A percentile compares a stretch with the other conserved stretches of the same genome.
Conservation (phyloP, 53 echinoderm and acorn worm genomes). For the Holothuria scabra region DNA sequence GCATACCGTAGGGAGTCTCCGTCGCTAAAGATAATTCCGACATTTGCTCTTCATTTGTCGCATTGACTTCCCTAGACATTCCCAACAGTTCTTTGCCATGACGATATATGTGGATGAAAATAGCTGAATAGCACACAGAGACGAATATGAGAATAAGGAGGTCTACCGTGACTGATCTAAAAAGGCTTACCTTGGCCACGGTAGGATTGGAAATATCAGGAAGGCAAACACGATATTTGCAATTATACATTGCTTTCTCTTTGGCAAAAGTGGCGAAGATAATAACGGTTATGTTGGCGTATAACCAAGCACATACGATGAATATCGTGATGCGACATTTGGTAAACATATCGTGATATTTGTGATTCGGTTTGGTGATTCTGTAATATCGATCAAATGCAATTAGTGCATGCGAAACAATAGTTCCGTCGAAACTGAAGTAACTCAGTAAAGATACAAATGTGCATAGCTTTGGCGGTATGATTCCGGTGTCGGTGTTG, state of each 20-base stretch:
- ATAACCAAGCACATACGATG: conserved; percentile 44
- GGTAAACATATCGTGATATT: conserved; percentile 51
- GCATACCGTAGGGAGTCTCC: too few relatives aligned
- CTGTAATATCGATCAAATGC: conserved; percentile 59
- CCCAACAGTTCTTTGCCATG: conserved; percentile 49
- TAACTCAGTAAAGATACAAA: conserved; percentile 11
- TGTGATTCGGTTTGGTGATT: conserved; percentile 45
- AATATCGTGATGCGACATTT: conserved; percentile 38
- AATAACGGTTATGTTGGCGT: conserved; percentile 13
- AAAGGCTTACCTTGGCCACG: conserved; percentile 7
- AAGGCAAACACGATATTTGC: conserved; percentile 50
- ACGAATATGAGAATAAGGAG: conserved; percentile 23
- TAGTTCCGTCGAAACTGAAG: conserved; percentile 29
- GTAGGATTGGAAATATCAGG: conserved; percentile 10
- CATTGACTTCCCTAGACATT: conserved; percentile 19
- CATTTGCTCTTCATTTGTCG: too few relatives aligned
- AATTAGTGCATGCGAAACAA: conserved; percentile 51
- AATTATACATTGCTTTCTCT: conserved; percentile 1
- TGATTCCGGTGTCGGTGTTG: not conserved
- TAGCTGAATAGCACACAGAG: conserved; percentile 22
- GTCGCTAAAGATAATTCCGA: too few relatives aligned
- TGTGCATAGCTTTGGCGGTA: not conserved
- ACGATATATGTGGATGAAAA: conserved; percentile 55
- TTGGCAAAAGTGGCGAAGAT: conserved; percentile 8
- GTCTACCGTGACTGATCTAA: conserved; percentile 17